A percentile compares a stretch with the other conserved stretches of the same genome.
These are phyloP conservation scores for Phymatocera aterrima DNA, from an alignment of 2,888 invertebrate genomes.

Conservation along the genomic window DNA sequence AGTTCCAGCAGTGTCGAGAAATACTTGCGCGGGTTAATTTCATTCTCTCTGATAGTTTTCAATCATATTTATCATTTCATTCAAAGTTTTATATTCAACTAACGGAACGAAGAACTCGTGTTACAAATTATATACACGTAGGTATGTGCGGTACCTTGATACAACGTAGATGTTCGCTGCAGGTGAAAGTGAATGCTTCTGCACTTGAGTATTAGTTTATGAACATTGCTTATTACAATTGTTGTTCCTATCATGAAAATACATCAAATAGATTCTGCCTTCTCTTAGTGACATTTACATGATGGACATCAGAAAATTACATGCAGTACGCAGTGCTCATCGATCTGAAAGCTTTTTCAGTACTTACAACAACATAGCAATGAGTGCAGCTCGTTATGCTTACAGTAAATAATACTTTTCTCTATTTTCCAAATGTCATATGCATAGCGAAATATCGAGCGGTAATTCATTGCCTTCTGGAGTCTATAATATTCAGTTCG, in stretches of 20 bases:
- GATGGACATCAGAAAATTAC: conserved; percentile 6
- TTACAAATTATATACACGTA: background rate
- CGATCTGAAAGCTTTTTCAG: background rate
- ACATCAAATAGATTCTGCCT: background rate
- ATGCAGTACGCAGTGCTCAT: background rate
- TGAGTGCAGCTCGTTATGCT: background rate
- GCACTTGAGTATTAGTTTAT: background rate
- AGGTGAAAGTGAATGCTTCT: background rate
- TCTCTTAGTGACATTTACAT: background rate
- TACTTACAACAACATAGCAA: background rate
- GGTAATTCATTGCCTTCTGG: no score
- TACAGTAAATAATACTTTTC: no score
- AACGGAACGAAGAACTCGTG: background rate
- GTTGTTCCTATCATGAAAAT: background rate
- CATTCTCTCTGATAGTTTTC: background rate
- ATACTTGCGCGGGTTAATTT: background rate
- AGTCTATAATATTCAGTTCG: no score
- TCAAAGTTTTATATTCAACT: background rate
- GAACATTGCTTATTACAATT: background rate
- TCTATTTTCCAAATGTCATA: no score
- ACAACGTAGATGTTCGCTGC: background rate
- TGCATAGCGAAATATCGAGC: no score
- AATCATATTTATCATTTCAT: background rate
- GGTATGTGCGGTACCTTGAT: no score
- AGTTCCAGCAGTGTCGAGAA: background rate